A percentile compares a stretch with the other conserved stretches of the same genome.
Conservation (phyloP, 2,888 invertebrate species). For the Octonoba sinensis region DNA sequence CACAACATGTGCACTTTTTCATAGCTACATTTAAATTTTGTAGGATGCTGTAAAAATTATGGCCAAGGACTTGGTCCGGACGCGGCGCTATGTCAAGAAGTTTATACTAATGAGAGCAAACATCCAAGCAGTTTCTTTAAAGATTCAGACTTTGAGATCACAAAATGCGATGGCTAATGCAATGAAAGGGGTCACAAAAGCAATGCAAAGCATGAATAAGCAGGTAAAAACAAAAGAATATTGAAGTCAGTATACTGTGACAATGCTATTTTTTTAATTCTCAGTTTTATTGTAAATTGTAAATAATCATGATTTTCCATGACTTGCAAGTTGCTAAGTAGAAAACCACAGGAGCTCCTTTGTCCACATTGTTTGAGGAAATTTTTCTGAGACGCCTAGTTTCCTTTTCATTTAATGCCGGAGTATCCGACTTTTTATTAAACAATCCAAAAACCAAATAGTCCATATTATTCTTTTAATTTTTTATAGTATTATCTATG, state of each 20-base stretch:
- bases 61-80: slow-evolving; percentile 98
- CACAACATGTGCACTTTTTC: not conserved
- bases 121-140: slow-evolving; percentile 96
- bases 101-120: slow-evolving; percentile 99
- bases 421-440: no score
- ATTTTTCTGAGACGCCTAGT: no score
- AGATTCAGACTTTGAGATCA: slow-evolving; percentile 96
- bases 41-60: slow-evolving; percentile 99
- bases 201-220: slow-evolving; percentile 98
- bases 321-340: not conserved
- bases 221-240: slow-evolving; percentile 70
- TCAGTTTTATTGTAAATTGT: not conserved
- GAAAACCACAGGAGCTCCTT: no score
- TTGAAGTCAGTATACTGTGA: not conserved
- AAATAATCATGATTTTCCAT: not conserved
- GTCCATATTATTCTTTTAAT: no score
- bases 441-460: no score
- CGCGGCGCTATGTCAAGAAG: slow-evolving; percentile 93
- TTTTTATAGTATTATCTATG: no score
- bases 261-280: not conserved
- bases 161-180: slow-evolving; percentile 99
- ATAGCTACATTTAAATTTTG: slow-evolving; percentile 62
- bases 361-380: no score
- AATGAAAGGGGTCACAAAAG: slow-evolving; percentile 98
- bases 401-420: no score